Evolutionary conservation across 2,113 vertebrate genomes (phyloP), one percentile per base, ranked within the genome.

Genomic region (Chionis minor): DNA sequence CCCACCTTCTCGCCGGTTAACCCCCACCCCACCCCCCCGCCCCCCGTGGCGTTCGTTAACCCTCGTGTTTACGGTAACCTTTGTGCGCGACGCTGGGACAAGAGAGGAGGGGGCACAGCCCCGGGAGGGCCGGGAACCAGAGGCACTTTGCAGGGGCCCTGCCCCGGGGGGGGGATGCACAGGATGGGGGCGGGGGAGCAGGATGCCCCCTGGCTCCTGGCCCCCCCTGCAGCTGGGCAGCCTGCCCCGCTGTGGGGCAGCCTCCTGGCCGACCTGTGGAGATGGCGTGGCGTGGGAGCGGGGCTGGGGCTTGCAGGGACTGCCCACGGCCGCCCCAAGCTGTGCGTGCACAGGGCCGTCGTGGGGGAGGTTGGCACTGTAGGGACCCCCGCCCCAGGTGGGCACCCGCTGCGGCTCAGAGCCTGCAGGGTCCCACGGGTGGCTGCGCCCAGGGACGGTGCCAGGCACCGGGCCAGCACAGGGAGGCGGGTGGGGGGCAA

Each of bases 61-160:
- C 97, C 94, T 95, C 32, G 26, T 91, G 97, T 97, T 96, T 97
- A 97, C 81, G 94, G 93, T 96, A 96, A 97, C 94, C 92, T 82
- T 92, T 87, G 84, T 95, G 92, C 81, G 77, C 90, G 9, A 94
- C 24, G 96, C 95, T 94, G 96, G 96, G 95, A 96, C 95, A 61
- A 95, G 89, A 95, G 94, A 93, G 79, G 93, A 96, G 94, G 94
- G 94, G 94, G 83, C 93, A 72, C 93, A 90, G 95, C 84, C 81
- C 77, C 0, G 5, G 65, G 89, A 78, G 83, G 81, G 89, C 81
- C 2, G 8, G 94, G 81, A 91, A 62, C 75, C 71, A 90, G 82
- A 93, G 62, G 92, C 90, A 95, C 79, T 95, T 95, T 70, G 88
- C 73, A 91, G 92, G 62, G 73, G 63, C 63, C 30, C 81, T 88